Conservation (phyloP, 2,113 vertebrate species). For the Hiodon tergisus region DNA sequence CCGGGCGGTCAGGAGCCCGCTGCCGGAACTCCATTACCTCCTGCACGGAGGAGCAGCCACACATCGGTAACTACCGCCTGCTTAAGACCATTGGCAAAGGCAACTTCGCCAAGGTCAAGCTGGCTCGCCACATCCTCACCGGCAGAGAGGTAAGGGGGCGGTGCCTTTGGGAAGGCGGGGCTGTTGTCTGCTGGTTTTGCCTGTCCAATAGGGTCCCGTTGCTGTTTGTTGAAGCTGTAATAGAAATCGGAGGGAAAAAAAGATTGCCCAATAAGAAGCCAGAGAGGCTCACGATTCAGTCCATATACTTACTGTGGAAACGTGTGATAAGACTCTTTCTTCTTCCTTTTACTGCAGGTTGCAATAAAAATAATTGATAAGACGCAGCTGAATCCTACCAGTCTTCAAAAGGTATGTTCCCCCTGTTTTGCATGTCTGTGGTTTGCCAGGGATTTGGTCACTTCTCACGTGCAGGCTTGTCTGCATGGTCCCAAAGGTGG, state of each 20-base stretch:
- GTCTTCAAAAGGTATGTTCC: constrained; percentile 20
- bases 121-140: constrained; percentile 80
- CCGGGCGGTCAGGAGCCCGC: constrained; percentile 72
- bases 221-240: neutral
- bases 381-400: constrained; percentile 21
- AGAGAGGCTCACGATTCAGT: no score
- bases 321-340: no score
- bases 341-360: constrained; percentile 11
- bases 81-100: constrained; percentile 85
- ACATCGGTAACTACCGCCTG: constrained; percentile 81
- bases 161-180: neutral
- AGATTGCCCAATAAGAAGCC: no score
- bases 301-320: no score
- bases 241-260: no score
- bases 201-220: neutral
- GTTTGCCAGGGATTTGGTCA: neutral
- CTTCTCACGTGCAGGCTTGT: no score
- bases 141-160: constrained; percentile 73
- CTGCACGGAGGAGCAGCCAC: constrained; percentile 76
- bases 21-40: constrained; percentile 79
- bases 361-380: constrained; percentile 26
- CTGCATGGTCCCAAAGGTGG: no score
- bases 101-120: constrained; percentile 83
- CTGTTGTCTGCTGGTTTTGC: neutral
- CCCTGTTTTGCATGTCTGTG: neutral